Evolutionary conservation across 1,140 invertebrate genomes (phyloP).

Genomic region (Nomia melanderi): DNA sequence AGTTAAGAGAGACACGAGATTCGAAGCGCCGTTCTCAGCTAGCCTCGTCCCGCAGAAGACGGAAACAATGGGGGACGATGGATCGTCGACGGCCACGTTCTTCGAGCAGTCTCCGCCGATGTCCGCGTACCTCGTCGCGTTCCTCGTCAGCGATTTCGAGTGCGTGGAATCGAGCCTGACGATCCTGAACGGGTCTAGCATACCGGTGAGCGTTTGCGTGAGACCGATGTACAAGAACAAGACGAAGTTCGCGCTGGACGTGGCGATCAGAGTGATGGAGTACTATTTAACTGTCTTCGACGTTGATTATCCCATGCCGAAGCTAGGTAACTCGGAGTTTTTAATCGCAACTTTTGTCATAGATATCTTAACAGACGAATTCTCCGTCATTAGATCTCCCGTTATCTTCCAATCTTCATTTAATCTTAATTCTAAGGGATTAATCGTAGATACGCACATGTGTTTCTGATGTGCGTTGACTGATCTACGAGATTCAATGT

Average conservation of each 20-base stretch:
- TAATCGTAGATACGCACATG: too few species aligned
- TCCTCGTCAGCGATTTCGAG: constrained; percentile 88
- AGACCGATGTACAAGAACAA: constrained; percentile 87
- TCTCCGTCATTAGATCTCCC: too few species aligned
- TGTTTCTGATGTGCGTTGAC: too few species aligned
- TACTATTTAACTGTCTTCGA: constrained; percentile 93
- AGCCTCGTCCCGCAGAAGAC: not conserved
- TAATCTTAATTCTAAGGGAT: too few species aligned
- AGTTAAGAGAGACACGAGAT: not conserved
- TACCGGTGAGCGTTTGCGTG: constrained; percentile 86
- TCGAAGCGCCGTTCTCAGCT: too few species aligned
- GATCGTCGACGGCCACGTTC: constrained; percentile 84
- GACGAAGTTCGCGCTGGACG: constrained; percentile 87
- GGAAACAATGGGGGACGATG: constrained; percentile 83
- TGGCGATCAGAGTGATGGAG: constrained; percentile 87
- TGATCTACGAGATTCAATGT: too few species aligned
- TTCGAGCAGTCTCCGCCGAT: constrained; percentile 88
- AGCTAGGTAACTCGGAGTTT: constrained; percentile 84
- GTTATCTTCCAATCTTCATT: too few species aligned
- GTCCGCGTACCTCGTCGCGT: constrained; percentile 92
- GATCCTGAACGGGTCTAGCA: constrained; percentile 31
- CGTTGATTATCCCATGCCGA: constrained; percentile 90
- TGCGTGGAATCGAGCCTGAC: constrained; percentile 78
- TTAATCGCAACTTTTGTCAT: constrained; percentile 71
- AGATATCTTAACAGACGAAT: constrained; percentile 71